Conservation (phyloP, 2,797 vertebrate genomes). For the Uromys caudimaculatus region DNA sequence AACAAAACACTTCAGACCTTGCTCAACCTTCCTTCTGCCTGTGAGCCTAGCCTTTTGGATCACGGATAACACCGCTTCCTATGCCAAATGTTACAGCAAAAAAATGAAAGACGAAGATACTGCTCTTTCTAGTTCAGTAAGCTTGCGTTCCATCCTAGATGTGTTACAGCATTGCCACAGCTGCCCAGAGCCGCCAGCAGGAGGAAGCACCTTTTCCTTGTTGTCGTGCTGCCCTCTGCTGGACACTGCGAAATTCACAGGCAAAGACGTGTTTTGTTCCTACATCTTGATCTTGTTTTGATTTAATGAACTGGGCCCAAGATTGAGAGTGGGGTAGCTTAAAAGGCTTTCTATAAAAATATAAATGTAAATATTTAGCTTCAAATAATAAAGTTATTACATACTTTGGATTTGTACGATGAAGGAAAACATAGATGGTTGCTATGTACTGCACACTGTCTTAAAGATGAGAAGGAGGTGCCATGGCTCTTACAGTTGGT, state of each 20-base stretch:
- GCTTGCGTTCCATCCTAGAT: not conserved
- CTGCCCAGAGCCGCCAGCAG: fast-evolving
- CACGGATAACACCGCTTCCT: not conserved
- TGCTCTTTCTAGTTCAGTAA: not conserved
- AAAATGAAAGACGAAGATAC: not conserved
- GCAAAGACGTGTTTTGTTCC: not conserved
- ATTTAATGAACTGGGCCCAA: not conserved
- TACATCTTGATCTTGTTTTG: not conserved
- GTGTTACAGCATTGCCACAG: fast-evolving
- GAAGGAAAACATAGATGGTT: not conserved
- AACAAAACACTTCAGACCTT: not conserved
- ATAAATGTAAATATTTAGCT: not conserved
- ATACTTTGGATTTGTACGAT: not conserved
- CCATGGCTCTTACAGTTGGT: not conserved
- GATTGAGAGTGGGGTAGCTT: not conserved
- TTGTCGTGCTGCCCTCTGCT: slow-evolving; percentile 65
- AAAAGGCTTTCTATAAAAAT: not conserved
- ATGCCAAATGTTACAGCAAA: not conserved
- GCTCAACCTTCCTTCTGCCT: not conserved
- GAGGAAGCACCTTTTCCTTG: not conserved
- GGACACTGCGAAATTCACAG: slow-evolving; percentile 26
- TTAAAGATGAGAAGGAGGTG: not conserved
- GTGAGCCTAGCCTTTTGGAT: not conserved
- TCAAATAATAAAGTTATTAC: not conserved
- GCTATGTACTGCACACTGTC: not conserved